A percentile compares a stretch with the other conserved stretches of the same genome.
Conservation (phyloP, 2,113 vertebrate genomes). For the Benitochromis conjunctus region DNA sequence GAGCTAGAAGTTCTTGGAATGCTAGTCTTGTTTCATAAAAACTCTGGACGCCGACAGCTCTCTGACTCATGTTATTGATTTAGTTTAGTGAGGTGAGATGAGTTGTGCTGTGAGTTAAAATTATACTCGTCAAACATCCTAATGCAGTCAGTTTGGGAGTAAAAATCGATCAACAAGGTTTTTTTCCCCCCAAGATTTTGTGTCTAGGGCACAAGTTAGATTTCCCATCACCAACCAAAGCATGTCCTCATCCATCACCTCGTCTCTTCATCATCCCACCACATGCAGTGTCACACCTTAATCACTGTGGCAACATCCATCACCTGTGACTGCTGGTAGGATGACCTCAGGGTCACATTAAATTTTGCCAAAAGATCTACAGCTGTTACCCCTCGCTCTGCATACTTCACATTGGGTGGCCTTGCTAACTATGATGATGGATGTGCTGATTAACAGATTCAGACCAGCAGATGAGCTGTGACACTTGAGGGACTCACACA, state of each 20-base stretch:
- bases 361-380: conserved; percentile 46
- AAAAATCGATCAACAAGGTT: not conserved
- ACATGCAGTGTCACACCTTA: conserved; percentile 1
- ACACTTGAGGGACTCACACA: not conserved
- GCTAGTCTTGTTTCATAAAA: not conserved
- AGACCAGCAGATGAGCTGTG: conserved; percentile 5
- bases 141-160: not conserved
- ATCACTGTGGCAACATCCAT: conserved; percentile 40
- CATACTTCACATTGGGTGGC: not conserved
- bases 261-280: not conserved
- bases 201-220: not conserved
- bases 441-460: conserved; percentile 6
- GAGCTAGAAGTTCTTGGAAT: not conserved
- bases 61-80: not conserved
- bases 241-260: not conserved
- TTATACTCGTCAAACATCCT: not conserved
- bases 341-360: conserved; percentile 37
- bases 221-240: not conserved
- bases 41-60: not conserved
- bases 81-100: not conserved
- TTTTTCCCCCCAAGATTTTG: not conserved
- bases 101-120: not conserved
- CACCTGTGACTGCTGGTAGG: conserved; percentile 3
- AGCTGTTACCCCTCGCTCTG: not conserved
- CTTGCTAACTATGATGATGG: conserved; percentile 42